A percentile compares a stretch with the other conserved stretches of the same genome.
Conservation (phyloP, 1,140 invertebrate genomes). For the Palaemon carinicauda region DNA sequence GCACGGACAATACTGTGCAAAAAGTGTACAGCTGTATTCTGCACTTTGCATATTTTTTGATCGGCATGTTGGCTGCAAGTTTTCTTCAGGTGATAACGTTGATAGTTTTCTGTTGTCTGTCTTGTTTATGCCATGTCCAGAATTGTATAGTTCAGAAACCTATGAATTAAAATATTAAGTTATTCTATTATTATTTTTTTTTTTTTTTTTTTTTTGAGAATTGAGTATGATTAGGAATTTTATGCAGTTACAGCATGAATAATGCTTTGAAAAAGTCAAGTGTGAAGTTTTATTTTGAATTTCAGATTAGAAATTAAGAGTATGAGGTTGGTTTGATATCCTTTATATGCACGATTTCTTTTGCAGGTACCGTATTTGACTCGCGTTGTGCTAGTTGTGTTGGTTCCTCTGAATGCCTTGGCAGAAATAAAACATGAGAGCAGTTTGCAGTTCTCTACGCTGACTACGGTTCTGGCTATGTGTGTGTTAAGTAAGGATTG, state of each 20-base stretch:
- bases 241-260: too few relatives aligned
- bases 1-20: slow-evolving; percentile 65
- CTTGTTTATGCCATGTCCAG: not conserved
- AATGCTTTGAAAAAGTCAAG: too few relatives aligned
- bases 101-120: not conserved
- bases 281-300: not conserved
- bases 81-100: slow-evolving; percentile 30
- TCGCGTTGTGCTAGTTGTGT: slow-evolving; percentile 27
- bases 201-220: too few relatives aligned
- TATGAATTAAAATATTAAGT: too few relatives aligned
- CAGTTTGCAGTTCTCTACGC: slow-evolving; percentile 37
- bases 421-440: slow-evolving; percentile 35
- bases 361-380: slow-evolving; percentile 41
- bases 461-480: slow-evolving; percentile 31
- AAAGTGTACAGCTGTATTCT: slow-evolving; percentile 61
- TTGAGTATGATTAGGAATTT: too few relatives aligned
- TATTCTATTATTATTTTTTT: too few relatives aligned
- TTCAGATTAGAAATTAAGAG: not conserved
- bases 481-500: slow-evolving; percentile 39
- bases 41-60: slow-evolving; percentile 63
- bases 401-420: slow-evolving; percentile 46
- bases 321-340: not conserved
- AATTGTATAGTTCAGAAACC: too few relatives aligned
- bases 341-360: not conserved
- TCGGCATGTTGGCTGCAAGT: slow-evolving; percentile 57